Conservation (phyloP, 2,797 vertebrate genomes). For the Furcifer pardalis region DNA sequence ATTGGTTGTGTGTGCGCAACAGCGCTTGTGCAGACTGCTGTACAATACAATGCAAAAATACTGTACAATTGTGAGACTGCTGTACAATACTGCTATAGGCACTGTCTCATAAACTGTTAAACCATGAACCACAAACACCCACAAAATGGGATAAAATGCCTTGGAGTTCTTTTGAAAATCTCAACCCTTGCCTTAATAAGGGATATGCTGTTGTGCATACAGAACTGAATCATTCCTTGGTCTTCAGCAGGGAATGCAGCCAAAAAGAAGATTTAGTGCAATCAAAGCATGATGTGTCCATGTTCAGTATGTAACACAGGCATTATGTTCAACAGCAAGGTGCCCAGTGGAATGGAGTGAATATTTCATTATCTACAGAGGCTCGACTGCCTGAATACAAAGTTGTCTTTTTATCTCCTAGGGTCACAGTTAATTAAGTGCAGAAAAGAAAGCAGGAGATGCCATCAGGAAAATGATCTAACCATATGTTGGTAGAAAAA, state of each 20-base stretch:
- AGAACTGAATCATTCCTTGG: not conserved
- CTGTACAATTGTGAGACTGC: not conserved
- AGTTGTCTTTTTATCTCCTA: constrained; percentile 47
- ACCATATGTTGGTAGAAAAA: constrained; percentile 47
- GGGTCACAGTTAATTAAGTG: constrained; percentile 37
- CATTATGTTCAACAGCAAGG: constrained; percentile 37
- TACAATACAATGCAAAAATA: too few relatives aligned
- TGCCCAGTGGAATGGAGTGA: constrained; percentile 21
- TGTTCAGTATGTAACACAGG: constrained; percentile 15
- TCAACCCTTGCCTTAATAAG: not conserved
- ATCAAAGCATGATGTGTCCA: constrained; percentile 34
- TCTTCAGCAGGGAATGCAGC: constrained; percentile 34
- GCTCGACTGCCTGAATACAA: constrained; percentile 4
- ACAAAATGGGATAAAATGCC: not conserved
- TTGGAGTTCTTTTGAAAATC: not conserved
- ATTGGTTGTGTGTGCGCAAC: not conserved
- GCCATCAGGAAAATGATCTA: constrained; percentile 33
- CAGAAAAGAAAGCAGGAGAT: constrained; percentile 38
- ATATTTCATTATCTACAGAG: constrained; percentile 19
- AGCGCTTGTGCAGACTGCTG: not conserved
- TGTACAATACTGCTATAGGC: not conserved
- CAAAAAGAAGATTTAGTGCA: constrained; percentile 23
- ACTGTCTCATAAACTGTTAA: not conserved
- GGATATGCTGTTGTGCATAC: not conserved
- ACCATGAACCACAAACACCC: not conserved